Conservation (phyloP, 2,797 vertebrate genomes). For the Silurus aristotelis region DNA sequence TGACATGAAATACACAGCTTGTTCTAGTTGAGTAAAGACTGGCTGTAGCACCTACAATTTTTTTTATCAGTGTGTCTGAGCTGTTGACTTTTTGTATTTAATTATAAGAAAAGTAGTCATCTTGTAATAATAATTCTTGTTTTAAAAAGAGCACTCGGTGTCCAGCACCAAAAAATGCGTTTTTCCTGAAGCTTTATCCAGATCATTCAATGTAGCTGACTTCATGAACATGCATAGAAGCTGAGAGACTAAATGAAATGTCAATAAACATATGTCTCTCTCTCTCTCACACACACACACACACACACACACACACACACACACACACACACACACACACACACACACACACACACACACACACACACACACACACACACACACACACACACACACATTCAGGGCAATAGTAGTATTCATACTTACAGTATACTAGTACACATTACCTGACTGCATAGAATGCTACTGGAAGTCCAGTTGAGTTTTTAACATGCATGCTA, state of each 20-base stretch:
- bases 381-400: constrained; percentile 12
- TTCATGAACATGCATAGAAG: constrained; percentile 31
- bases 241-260: constrained; percentile 7
- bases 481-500: constrained; percentile 40
- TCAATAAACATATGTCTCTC: constrained; percentile 1
- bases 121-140: constrained; percentile 5
- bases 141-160: constrained; percentile 60
- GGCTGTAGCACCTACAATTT: constrained; percentile 54
- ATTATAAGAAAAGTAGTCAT: constrained; percentile 34
- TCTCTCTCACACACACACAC: no score
- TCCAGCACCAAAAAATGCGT: constrained; percentile 69
- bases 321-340: neutral
- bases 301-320: no score
- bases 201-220: constrained; percentile 21
- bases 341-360: no score
- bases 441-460: constrained; percentile 45
- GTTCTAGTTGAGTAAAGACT: constrained; percentile 38
- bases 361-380: no score
- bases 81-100: constrained; percentile 34
- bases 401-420: constrained; percentile 22
- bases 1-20: neutral
- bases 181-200: constrained; percentile 38
- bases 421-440: constrained; percentile 6
- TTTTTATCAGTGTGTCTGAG: constrained; percentile 6
- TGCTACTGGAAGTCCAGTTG: constrained; percentile 37